A percentile compares a stretch with the other conserved stretches of the same genome.
These are phyloP conservation scores for Halcyon senegalensis DNA, from an alignment of 2,113 vertebrate genomes.

Conservation along the genomic window DNA sequence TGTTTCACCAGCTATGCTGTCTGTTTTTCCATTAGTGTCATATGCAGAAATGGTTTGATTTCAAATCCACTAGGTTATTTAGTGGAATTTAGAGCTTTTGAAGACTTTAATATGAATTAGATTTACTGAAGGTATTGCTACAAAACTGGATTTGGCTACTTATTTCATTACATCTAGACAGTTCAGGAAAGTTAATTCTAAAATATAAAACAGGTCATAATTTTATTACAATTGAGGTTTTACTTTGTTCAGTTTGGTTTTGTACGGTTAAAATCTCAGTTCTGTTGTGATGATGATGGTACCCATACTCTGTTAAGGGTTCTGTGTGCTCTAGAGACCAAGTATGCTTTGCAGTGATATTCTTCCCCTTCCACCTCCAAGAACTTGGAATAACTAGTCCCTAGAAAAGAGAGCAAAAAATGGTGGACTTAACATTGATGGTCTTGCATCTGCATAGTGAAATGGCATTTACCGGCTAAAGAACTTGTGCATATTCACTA, in stretches of 20 bases:
- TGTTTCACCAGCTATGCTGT: not conserved
- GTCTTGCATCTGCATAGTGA: not conserved
- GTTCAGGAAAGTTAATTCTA: not conserved
- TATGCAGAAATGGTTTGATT: not conserved
- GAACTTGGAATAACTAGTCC: not conserved
- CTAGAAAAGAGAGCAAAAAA: not conserved
- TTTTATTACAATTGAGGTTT: not conserved
- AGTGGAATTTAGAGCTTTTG: not conserved
- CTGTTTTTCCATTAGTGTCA: not conserved
- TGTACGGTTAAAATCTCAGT: not conserved
- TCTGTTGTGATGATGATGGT: not conserved
- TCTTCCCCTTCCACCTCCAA: not conserved
- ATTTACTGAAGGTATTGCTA: not conserved
- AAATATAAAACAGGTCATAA: not conserved
- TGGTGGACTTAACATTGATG: not conserved
- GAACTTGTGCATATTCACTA: not conserved
- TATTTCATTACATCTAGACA: not conserved
- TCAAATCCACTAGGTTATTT: not conserved
- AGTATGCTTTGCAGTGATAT: fast-evolving
- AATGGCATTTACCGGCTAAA: not conserved
- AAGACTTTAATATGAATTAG: not conserved
- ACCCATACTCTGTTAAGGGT: not conserved
- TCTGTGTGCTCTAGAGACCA: not conserved
- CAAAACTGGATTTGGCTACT: not conserved
- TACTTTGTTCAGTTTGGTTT: not conserved